Percentiles rank a stretch among this genome's conserved stretches.
These are phyloP conservation scores for Cyclura pinguis DNA, from an alignment of 2,797 vertebrate species.

Conservation along the genomic window DNA sequence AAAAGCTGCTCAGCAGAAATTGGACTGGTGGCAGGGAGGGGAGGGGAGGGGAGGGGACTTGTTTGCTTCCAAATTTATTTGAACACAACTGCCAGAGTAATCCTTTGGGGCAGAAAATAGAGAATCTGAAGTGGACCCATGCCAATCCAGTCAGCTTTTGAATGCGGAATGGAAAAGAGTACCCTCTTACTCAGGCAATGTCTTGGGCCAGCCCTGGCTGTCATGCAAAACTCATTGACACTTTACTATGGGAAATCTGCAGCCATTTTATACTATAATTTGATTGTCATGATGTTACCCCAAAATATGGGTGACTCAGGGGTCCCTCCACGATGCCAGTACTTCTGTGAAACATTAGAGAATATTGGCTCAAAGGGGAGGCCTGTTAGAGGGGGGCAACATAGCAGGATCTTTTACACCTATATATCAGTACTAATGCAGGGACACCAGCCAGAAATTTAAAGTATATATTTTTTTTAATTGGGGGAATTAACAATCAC, in stretches of 20 bases:
- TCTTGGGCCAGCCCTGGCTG: not conserved
- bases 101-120: not conserved
- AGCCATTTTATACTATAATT: too few relatives aligned
- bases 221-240: not conserved
- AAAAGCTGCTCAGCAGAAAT: conserved; percentile 60
- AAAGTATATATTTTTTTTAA: too few relatives aligned
- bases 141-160: not conserved
- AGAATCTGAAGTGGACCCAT: not conserved
- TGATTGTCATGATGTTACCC: too few relatives aligned
- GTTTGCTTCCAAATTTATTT: not conserved
- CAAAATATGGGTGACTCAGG: too few relatives aligned
- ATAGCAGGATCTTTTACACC: too few relatives aligned
- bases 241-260: not conserved
- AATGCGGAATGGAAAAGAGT: not conserved
- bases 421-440: too few relatives aligned
- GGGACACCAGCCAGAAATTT: too few relatives aligned
- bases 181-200: not conserved
- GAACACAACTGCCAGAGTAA: conserved; percentile 20
- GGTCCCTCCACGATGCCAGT: too few relatives aligned
- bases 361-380: too few relatives aligned
- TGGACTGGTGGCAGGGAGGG: conserved; percentile 8
- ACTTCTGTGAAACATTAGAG: too few relatives aligned
- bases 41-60: conserved; percentile 1
- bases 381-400: too few relatives aligned
- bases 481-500: too few relatives aligned